Evolutionary conservation across 2,113 vertebrate species (phyloP).

Genomic region (Helogale parvula): DNA sequence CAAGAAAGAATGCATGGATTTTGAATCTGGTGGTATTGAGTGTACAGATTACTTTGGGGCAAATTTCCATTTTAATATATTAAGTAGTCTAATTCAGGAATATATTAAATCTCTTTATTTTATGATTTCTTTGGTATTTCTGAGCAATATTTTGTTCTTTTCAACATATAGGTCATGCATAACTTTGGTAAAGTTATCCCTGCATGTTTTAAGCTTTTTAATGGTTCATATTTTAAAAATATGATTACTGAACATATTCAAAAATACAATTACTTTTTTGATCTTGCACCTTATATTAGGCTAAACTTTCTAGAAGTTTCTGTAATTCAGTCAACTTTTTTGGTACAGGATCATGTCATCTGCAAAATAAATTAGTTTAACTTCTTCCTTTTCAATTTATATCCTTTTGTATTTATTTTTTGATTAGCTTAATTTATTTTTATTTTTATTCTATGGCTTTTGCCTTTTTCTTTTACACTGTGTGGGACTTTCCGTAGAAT

Average conservation of each 20-base stretch:
- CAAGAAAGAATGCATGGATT: neutral
- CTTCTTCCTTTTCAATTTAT: neutral
- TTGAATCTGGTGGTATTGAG: neutral
- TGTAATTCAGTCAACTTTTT: neutral
- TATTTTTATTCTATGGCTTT: neutral
- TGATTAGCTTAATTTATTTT: neutral
- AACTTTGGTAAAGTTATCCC: neutral
- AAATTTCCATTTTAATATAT: neutral
- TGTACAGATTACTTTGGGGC: neutral
- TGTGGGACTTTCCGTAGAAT: neutral
- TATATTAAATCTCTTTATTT: neutral
- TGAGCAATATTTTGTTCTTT: neutral
- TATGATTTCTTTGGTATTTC: neutral
- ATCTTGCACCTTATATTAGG: neutral
- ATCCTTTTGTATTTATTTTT: neutral
- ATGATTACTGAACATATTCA: neutral
- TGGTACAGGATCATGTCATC: neutral
- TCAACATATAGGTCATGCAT: neutral
- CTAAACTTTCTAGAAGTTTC: neutral
- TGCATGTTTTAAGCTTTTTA: neutral
- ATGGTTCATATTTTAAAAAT: neutral
- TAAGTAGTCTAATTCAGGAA: neutral
- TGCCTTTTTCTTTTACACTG: neutral
- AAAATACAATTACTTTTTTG: neutral
- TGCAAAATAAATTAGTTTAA: neutral